A percentile compares a stretch with the other conserved stretches of the same genome.
These are phyloP conservation scores for Cochlearius cochlearius DNA, from an alignment of 2,113 vertebrate genomes.

Conservation along the genomic window DNA sequence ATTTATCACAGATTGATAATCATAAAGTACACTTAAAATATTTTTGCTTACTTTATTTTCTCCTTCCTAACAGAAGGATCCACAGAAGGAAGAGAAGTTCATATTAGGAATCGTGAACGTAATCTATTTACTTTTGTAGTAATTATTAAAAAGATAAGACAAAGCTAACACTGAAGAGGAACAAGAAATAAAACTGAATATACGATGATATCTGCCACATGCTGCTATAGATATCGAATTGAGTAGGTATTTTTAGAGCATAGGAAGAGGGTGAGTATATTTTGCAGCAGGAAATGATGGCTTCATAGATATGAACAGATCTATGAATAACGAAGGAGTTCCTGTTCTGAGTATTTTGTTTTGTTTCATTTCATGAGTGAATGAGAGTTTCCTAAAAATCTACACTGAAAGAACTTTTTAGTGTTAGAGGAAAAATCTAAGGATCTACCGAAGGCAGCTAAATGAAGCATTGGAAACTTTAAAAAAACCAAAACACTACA, in stretches of 20 bases:
- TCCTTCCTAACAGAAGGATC: background rate
- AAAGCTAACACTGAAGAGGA: background rate
- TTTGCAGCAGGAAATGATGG: slow-evolving; percentile 57
- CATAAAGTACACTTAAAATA: background rate
- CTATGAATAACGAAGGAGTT: slow-evolving; percentile 43
- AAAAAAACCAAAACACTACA: background rate
- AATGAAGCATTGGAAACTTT: background rate
- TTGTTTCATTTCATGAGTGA: background rate
- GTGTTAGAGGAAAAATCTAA: background rate
- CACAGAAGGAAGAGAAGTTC: background rate
- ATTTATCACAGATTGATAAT: background rate
- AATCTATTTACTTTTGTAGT: background rate
- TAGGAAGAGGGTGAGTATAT: slow-evolving; percentile 29
- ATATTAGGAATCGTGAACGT: background rate
- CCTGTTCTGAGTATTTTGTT: background rate
- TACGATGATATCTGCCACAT: background rate
- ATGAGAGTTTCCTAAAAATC: slow-evolving; percentile 4
- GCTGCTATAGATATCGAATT: background rate
- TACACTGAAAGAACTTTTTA: background rate
- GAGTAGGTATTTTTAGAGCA: slow-evolving; percentile 50
- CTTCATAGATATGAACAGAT: slow-evolving; percentile 10
- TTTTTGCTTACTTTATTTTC: background rate
- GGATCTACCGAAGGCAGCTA: background rate
- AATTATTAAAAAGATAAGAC: background rate
- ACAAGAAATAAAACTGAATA: background rate